phyloP scores from a whole-genome alignment of 2,113 vertebrate genomes.

The Bos taurus region ARS-UCD2.0 NC_037335.1:102531501-102532000 shows the following conservation, averaged over 20 bases:
- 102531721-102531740: background rate
- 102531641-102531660: background rate
- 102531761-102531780: background rate
- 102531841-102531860: background rate
- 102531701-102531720: background rate
- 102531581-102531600: background rate
- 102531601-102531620: background rate
- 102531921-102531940: background rate
- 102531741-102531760: background rate
- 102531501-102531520: background rate
- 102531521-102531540: background rate
- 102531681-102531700: background rate
- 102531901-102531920: background rate
- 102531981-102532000: background rate
- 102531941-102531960: background rate
- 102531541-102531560: background rate
- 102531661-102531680: background rate
- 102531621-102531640: background rate
- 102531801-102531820: background rate
- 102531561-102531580: background rate
- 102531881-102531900: background rate
- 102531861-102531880: background rate
- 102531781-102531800: background rate
- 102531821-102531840: background rate
- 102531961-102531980: background rate